Base-by-base conservation (phyloP, 2,888 invertebrate genomes). In the Seira musarum region DNA sequence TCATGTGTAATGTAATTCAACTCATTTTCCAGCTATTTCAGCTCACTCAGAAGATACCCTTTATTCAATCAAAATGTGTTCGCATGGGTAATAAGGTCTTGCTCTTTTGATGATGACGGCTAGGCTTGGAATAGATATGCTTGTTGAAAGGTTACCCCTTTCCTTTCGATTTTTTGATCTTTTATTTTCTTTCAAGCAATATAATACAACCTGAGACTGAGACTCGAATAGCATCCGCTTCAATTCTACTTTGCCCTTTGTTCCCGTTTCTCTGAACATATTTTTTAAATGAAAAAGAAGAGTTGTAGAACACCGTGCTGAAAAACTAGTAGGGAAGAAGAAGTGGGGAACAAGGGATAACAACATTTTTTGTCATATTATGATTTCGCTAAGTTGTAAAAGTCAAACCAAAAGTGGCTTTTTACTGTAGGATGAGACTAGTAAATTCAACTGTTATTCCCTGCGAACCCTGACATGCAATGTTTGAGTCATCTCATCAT, bases 341-440 rank as follows among this genome's bases (percentile, higher is more conserved):
- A n/a, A n/a, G n/a, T n/a, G n/a, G 49, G 17, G 60, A 67, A 13
- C 30, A 60, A 22, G 46, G 57, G 66, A 24, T 21, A 21, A 73
- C 24, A 30, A 30, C 60, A 60, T 70, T 67, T 57, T 53, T 53
- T 53, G n/a, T 73, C 67, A 53, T 57, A 67, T 74, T 73, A 73
- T 73, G 67, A 74, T 67, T 67, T 46, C 67, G 74, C 67, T 57
- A 74, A 74, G 40, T 66, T 66, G 75, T 68, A 75, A 75, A 75
- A 75, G 75, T 75, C 75, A 75, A 67, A 67, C 67, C 67, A 67
- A 68, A 75, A 74, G 71, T 71, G 71, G 71, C 63, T 71, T 71
- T 64, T 64, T 30, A 63, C 64, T 63, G 17, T n/a, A n/a, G n/a
- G n/a, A n/a, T n/a, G n/a, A n/a, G n/a, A n/a, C n/a, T n/a, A n/a